Evolutionary conservation across 2,113 vertebrate genomes (phyloP).

Genomic region (Microtus ochrogaster): DNA sequence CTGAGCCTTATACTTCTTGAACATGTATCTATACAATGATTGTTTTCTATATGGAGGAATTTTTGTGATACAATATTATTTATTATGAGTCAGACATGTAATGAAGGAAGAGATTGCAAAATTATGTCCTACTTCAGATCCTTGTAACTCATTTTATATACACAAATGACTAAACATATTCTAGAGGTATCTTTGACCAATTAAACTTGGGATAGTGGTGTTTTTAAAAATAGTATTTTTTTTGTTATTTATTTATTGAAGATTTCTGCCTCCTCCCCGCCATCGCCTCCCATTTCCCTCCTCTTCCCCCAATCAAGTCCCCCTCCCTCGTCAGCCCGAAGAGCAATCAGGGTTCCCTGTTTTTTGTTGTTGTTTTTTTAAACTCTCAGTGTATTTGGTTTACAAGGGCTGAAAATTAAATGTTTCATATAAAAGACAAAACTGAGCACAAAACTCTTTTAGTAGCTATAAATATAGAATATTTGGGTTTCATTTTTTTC

Average conservation of each 20-base stretch:
- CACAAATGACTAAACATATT: background rate
- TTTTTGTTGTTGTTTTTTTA: background rate
- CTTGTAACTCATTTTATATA: background rate
- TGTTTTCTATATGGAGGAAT: background rate
- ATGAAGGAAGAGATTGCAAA: background rate
- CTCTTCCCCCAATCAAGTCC: too few species aligned
- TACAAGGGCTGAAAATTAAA: conserved; percentile 9
- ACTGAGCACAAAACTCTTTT: background rate
- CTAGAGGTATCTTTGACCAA: background rate
- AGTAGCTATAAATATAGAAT: background rate
- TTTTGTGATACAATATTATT: background rate
- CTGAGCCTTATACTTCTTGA: too few species aligned
- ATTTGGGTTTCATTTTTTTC: background rate
- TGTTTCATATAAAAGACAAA: background rate
- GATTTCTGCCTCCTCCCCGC: too few species aligned
- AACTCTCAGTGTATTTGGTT: background rate
- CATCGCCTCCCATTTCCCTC: too few species aligned
- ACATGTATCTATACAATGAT: background rate
- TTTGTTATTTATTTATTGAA: too few species aligned
- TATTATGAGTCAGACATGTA: background rate
- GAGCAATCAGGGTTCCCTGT: too few species aligned
- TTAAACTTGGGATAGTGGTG: background rate
- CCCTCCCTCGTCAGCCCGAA: too few species aligned
- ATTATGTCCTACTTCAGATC: background rate
- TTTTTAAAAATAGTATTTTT: background rate